These are phyloP conservation scores for Tyrophagus putrescentiae DNA, from an alignment of 1,140 invertebrate species.

Conservation along the genomic window DNA sequence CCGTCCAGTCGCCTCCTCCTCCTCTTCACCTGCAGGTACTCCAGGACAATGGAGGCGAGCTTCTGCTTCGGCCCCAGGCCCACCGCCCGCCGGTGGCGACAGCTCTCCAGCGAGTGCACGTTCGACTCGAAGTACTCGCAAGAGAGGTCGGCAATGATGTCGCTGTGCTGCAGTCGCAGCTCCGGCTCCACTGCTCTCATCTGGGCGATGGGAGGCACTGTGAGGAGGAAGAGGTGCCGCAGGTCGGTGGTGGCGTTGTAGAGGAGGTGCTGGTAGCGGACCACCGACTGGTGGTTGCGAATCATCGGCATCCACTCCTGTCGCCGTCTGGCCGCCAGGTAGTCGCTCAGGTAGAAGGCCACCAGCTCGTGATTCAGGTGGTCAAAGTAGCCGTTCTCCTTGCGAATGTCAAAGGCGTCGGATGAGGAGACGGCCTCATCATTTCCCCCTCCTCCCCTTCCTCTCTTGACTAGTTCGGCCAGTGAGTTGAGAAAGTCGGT, in stretches of 20 bases:
- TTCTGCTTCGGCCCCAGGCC: constrained; percentile 16
- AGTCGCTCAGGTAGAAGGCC: constrained; percentile 67
- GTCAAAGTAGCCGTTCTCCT: constrained; percentile 66
- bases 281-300: constrained; percentile 46
- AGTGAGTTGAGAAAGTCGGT: not conserved
- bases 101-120: not conserved
- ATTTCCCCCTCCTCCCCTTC: constrained; percentile 30
- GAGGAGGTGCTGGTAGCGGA: constrained; percentile 25
- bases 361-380: constrained; percentile 50
- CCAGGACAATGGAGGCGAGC: constrained; percentile 7
- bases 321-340: constrained; percentile 47
- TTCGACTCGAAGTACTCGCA: constrained; percentile 14
- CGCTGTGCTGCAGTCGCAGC: constrained; percentile 37
- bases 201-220: constrained; percentile 15
- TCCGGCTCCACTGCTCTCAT: constrained; percentile 54
- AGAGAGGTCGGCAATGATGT: not conserved
- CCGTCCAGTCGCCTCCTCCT: too few species aligned
- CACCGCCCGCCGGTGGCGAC: not conserved
- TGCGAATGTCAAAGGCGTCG: constrained; percentile 52
- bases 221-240: constrained; percentile 48
- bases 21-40: not conserved
- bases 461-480: not conserved
- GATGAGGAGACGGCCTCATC: constrained; percentile 34
- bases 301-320: constrained; percentile 46
- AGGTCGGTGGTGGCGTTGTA: constrained; percentile 33